phyloP scores from a whole-genome alignment of 2,113 vertebrate genomes.

The Xyrauchen texanus region DNA sequence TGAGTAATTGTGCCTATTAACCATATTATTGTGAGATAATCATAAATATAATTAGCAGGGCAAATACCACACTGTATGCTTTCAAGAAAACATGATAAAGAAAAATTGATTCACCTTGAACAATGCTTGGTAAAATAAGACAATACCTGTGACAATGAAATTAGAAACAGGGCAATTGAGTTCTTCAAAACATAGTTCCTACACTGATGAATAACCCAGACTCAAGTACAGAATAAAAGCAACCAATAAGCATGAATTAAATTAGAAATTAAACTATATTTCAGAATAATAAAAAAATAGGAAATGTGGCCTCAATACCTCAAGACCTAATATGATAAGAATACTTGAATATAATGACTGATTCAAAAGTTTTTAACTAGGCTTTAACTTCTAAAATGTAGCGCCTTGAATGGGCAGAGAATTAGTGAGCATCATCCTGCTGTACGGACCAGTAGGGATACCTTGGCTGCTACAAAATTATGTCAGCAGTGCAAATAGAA shows the following conservation, averaged over 20 bases:
- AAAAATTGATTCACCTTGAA: not conserved
- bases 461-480: no score
- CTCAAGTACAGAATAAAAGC: constrained; percentile 6
- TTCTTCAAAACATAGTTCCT: not conserved
- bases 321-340: not conserved
- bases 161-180: not conserved
- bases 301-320: not conserved
- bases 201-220: not conserved
- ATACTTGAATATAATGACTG: not conserved
- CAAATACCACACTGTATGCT: not conserved
- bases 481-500: not conserved
- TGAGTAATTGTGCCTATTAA: not conserved
- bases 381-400: constrained; percentile 6
- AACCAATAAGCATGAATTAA: not conserved
- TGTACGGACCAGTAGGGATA: not conserved
- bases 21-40: not conserved
- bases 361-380: constrained; percentile 13
- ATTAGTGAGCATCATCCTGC: constrained; percentile 18
- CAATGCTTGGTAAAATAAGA: not conserved
- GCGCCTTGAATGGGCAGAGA: not conserved
- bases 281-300: not conserved
- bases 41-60: not conserved
- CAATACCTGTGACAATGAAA: not conserved
- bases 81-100: not conserved
- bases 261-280: not conserved